Evolutionary conservation across 2,888 invertebrate species (phyloP), one percentile per base, ranked within the genome.

Genomic region (Cryptosula pallasiana): DNA sequence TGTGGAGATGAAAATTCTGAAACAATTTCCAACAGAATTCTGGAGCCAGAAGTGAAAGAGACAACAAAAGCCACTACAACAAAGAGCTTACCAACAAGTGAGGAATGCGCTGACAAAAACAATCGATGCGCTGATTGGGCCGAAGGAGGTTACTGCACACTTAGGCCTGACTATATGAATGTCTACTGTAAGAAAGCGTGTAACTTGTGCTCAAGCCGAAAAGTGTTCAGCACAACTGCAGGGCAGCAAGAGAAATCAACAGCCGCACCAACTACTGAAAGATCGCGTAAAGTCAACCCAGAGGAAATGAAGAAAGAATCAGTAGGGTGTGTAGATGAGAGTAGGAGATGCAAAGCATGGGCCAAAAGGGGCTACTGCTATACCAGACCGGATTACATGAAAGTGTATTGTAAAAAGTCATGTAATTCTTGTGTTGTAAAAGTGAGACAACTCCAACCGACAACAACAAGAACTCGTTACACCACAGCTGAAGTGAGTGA

Each of bases 1-100:
- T n/a, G n/a, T n/a, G n/a, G n/a, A n/a, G n/a, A n/a, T n/a, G n/a
- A n/a, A n/a, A n/a, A n/a, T n/a, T n/a, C n/a, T n/a, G n/a, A n/a
- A n/a, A 23, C 55, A 63, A 63, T 63, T 29, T 63, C 63, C n/a
- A 63, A 63, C 32, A 63, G 34, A 34, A 63, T 63, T 9, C 55
- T 55, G 16, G 9, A 45, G 9, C n/a, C n/a, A 45, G 16, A 45
- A 45, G 9, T 13, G 45, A 45, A 45, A 45, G 9, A 45, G 45
- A 45, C 9, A 45, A 20, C 20, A 13, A 45, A 57, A 57, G 25
- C 25, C 57, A 57, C 25, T n/a, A 25, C 57, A 16, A 9, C 20
- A 57, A 25, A 13, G 3, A 13, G 9, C 45, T 13, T 45, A 13
- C 5, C 20, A 57, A 57, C 57, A 9, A 16, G 3, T 29, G 63